Conservation (phyloP, 2,888 invertebrate genomes). For the Athalia cordata region DNA sequence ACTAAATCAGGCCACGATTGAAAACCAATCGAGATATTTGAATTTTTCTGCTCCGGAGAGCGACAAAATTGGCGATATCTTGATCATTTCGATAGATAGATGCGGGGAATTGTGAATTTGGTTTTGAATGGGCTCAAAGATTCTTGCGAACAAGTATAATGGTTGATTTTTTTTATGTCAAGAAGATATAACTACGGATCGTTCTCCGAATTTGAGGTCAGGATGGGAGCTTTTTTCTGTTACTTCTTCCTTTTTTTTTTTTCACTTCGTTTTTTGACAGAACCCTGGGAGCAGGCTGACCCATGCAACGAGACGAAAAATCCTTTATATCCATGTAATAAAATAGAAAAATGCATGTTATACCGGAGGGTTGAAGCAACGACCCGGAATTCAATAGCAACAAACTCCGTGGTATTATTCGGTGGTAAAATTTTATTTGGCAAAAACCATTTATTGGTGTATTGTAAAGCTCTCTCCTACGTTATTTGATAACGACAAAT, state of each 20-base stretch:
- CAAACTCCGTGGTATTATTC: constrained; percentile 70
- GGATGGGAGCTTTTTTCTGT: neutral
- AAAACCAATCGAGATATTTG: too few species aligned
- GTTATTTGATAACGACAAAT: constrained; percentile 73
- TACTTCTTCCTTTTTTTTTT: neutral
- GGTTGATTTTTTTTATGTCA: too few species aligned
- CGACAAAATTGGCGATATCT: too few species aligned
- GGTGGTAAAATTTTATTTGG: constrained; percentile 72
- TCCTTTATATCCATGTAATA: constrained; percentile 53
- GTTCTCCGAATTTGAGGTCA: neutral
- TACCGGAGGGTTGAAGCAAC: constrained; percentile 56
- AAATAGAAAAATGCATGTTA: constrained; percentile 53
- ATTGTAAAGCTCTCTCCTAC: constrained; percentile 52
- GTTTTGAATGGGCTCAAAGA: too few species aligned
- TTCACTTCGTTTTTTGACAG: neutral
- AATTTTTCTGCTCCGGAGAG: too few species aligned
- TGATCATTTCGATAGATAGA: too few species aligned
- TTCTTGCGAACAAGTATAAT: too few species aligned
- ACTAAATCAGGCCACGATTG: too few species aligned
- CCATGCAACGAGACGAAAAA: constrained; percentile 40
- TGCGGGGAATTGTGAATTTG: too few species aligned
- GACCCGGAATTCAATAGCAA: constrained; percentile 70
- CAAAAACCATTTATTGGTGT: constrained; percentile 69
- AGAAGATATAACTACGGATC: too few species aligned
- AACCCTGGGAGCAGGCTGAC: constrained; percentile 2